Evolutionary conservation across 2,888 invertebrate species (phyloP).

Genomic region (Melipona bicolor): DNA sequence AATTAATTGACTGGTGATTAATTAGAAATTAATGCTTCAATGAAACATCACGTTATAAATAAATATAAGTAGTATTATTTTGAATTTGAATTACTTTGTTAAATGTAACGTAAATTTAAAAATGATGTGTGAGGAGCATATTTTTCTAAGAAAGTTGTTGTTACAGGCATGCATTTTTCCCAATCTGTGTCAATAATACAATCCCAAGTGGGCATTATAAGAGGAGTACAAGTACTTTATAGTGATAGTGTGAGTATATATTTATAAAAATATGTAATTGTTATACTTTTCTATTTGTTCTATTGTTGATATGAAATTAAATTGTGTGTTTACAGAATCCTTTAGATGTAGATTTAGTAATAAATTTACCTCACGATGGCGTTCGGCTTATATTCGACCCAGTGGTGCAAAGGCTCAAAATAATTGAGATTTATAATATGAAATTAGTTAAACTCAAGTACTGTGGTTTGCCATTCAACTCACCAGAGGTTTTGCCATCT

Average conservation of each 20-base stretch:
- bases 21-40: background rate
- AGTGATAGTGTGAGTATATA: conserved; percentile 92
- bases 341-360: conserved; percentile 96
- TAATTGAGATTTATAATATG: conserved; percentile 99
- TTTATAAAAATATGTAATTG: background rate
- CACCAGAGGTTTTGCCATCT: conserved; percentile 97
- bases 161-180: conserved; percentile 98
- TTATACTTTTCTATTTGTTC: background rate
- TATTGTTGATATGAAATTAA: background rate
- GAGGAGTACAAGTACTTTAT: conserved; percentile 98
- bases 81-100: background rate
- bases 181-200: conserved; percentile 98
- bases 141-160: background rate
- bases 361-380: conserved; percentile 98
- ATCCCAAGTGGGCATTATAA: conserved; percentile 97
- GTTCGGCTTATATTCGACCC: conserved; percentile 98
- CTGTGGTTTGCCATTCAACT: conserved; percentile 94
- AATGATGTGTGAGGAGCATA: background rate
- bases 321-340: conserved; percentile 90
- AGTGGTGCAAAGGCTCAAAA: conserved; percentile 96
- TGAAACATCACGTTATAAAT: background rate
- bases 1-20: conserved; percentile 18
- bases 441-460: conserved; percentile 98
- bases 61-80: background rate
- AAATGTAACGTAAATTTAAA: background rate